Conservation (phyloP, 2,888 invertebrate species). For the Laspeyria flexula region DNA sequence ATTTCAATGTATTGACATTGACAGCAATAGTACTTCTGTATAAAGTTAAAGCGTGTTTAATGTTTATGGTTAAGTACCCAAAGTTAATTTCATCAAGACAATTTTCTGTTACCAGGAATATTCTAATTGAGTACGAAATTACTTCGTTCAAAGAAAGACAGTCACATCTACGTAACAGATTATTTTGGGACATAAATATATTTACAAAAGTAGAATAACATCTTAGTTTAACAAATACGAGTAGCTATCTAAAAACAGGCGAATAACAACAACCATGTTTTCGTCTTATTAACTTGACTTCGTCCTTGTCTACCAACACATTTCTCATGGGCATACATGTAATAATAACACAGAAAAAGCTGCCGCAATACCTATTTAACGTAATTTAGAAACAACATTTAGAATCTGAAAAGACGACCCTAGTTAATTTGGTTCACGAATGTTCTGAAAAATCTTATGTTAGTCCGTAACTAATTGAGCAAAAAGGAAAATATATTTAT, state of each 20-base stretch:
- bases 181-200: too few relatives aligned
- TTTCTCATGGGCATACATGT: constrained; percentile 33
- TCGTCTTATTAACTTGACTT: constrained; percentile 56
- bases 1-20: too few relatives aligned
- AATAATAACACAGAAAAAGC: constrained; percentile 15
- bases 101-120: too few relatives aligned
- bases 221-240: too few relatives aligned
- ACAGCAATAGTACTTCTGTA: too few relatives aligned
- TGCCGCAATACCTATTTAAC: constrained; percentile 3
- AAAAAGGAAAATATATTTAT: background rate
- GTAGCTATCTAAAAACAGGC: too few relatives aligned
- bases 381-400: constrained; percentile 4
- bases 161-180: too few relatives aligned
- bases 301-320: constrained; percentile 38
- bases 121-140: too few relatives aligned
- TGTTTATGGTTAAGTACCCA: too few relatives aligned
- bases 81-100: too few relatives aligned
- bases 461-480: background rate
- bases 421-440: constrained; percentile 3
- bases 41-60: too few relatives aligned
- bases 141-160: too few relatives aligned
- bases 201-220: background rate
- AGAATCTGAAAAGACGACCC: background rate
- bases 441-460: background rate
- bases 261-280: constrained; percentile 37